Evolutionary conservation across 2,888 invertebrate genomes (phyloP).

Genomic region (Sceliomorpha sp.): DNA sequence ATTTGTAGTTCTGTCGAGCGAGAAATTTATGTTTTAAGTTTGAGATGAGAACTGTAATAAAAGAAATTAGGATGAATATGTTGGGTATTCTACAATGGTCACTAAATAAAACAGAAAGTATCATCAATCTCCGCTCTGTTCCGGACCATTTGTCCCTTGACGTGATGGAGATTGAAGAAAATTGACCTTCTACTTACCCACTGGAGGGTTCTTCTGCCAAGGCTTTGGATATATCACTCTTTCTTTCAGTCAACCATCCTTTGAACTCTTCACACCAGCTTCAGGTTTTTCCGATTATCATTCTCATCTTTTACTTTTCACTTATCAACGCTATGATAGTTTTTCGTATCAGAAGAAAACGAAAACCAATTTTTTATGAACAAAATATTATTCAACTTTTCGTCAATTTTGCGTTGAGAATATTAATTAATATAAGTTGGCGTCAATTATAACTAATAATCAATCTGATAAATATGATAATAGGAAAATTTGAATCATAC

Average conservation of each 20-base stretch:
- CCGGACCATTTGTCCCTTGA: conserved; percentile 25
- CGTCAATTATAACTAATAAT: too few relatives aligned
- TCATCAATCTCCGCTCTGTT: conserved; percentile 25
- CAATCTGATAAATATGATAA: too few relatives aligned
- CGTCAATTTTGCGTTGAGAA: too few relatives aligned
- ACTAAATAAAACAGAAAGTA: conserved; percentile 18
- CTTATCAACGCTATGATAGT: background rate
- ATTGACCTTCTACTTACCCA: conserved; percentile 28
- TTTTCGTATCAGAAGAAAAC: too few relatives aligned
- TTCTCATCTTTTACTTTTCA: conserved; percentile 12
- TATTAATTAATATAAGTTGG: too few relatives aligned
- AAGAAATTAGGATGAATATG: conserved; percentile 19
- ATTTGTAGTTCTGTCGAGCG: too few relatives aligned
- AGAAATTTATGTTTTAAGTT: too few relatives aligned
- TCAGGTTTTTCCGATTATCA: conserved; percentile 13
- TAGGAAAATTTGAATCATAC: too few relatives aligned
- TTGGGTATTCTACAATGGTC: conserved; percentile 14
- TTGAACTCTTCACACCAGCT: conserved; percentile 16
- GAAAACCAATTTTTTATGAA: too few relatives aligned
- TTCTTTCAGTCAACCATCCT: conserved; percentile 16
- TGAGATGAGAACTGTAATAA: background rate
- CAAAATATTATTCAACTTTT: too few relatives aligned
- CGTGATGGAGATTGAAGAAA: conserved; percentile 31
- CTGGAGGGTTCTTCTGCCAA: conserved; percentile 21
- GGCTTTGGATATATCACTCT: conserved; percentile 21